Evolutionary conservation across 2,113 vertebrate genomes (phyloP), one percentile per base, ranked within the genome.

Genomic region (Lasiurus borealis): DNA sequence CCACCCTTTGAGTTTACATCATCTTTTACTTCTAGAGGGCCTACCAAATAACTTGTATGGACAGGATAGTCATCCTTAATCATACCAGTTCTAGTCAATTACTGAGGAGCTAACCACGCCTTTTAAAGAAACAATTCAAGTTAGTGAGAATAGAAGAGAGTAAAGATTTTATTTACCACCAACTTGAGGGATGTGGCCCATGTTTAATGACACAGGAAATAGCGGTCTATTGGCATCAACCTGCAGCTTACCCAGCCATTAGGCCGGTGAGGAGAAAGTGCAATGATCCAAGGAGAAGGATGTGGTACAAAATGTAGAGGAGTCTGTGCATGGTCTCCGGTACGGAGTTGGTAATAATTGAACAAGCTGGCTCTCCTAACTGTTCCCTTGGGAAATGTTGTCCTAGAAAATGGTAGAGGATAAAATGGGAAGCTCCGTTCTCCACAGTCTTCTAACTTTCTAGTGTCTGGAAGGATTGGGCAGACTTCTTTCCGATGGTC

Each of bases 381-480:
- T 62, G 14, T 48, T 95, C 78, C 50, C 7, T 52, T 71, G 11
- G 66, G 64, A 86, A 96, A 91, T 64, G 50, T 46, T 85, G 78
- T 78, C 69, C 83, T 93, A 84, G 89, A 92, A 77, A 90, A 88
- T 27, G 36, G 13, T 57, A 54, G n/a, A 85, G 84, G 31, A 81
- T 52, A 77, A 94, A 64, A 76, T 18, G 25, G 66, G 27, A 84
- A 23, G 4, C 34, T 10, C 29, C 54, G 29, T 36, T 66, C 57
- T 48, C 40, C 40, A 85, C 1, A 85, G 54, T 31, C n/a, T 14
- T 95, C 57, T 48, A n/a, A 82, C 31, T 81, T 88, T 48, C 40
- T 40, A 52, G 14, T 46, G 54, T 72, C 73, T 29, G 72, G n/a
- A 66, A 77, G 46, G 19, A 36, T 27, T 18, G 59, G 27, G 4